Evolutionary conservation across 2,113 vertebrate species (phyloP).

Genomic region (Xiphophorus maculatus): DNA sequence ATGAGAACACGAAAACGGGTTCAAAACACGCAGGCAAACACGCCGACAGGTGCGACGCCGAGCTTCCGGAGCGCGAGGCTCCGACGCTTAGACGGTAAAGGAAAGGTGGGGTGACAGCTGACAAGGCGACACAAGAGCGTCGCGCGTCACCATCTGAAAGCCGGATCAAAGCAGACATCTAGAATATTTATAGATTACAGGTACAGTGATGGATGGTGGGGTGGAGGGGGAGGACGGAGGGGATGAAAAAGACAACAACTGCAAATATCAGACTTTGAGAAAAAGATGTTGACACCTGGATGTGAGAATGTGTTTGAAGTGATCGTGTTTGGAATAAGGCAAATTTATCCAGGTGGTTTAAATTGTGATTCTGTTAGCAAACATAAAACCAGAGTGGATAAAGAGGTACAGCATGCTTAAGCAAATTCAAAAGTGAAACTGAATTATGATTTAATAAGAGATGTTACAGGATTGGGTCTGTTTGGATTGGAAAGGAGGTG

Average conservation of each 20-base stretch:
- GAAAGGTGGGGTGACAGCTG: conserved; percentile 62
- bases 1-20: conserved; percentile 30
- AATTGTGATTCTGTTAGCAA: not conserved
- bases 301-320: conserved; percentile 33
- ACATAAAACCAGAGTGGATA: not conserved
- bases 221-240: not conserved
- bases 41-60: conserved; percentile 39
- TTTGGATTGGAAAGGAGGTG: not conserved
- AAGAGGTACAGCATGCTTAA: not conserved
- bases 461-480: not conserved
- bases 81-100: conserved; percentile 29
- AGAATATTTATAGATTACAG: conserved; percentile 72
- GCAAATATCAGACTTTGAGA: conserved; percentile 34
- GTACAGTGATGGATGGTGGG: conserved; percentile 9
- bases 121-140: conserved; percentile 32
- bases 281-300: conserved; percentile 32
- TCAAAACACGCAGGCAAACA: not conserved
- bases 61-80: conserved; percentile 34
- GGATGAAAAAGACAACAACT: not conserved
- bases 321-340: conserved; percentile 1
- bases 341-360: not conserved
- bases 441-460: not conserved
- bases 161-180: conserved; percentile 67
- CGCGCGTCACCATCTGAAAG: conserved; percentile 33
- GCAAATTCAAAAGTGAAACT: not conserved